Percentiles rank a stretch among this genome's conserved stretches.
Evolutionary conservation across 2,888 invertebrate genomes (phyloP).

Genomic region (Lordiphosa fenestrarum): DNA sequence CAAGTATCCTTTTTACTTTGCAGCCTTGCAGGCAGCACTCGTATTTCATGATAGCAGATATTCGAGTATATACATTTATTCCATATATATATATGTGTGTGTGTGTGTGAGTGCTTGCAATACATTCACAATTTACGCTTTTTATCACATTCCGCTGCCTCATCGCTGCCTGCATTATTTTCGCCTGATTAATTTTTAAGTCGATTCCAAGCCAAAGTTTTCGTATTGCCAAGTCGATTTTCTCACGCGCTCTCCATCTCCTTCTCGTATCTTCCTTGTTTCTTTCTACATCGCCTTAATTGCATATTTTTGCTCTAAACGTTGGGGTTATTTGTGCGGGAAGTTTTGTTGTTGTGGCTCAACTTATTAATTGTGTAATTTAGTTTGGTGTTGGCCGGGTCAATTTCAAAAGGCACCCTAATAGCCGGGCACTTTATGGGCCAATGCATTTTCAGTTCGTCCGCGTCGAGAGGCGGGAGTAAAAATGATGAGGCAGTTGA

Average conservation of each 20-base stretch:
- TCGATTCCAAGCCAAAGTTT: conserved; percentile 14
- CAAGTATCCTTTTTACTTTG: conserved; percentile 18
- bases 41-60: conserved; percentile 42
- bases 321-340: conserved; percentile 53
- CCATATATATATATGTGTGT: conserved; percentile 5
- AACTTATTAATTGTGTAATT: conserved; percentile 70
- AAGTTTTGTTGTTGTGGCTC: conserved; percentile 15
- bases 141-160: conserved; percentile 60
- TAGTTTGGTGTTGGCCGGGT: conserved; percentile 48
- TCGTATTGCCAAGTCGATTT: conserved; percentile 17
- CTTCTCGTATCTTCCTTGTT: conserved; percentile 4
- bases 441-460: conserved; percentile 28
- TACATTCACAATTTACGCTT: conserved; percentile 53
- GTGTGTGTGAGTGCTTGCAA: conserved; percentile 12
- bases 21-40: conserved; percentile 14
- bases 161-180: conserved; percentile 64
- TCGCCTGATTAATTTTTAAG: conserved; percentile 68
- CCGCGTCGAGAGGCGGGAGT: conserved; percentile 11
- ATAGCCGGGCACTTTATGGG: conserved; percentile 46
- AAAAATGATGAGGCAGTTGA: conserved; percentile 1
- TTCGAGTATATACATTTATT: conserved; percentile 21
- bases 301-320: conserved; percentile 64
- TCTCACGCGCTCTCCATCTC: conserved; percentile 42
- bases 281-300: conserved; percentile 41
- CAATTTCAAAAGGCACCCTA: conserved; percentile 43